A percentile compares a stretch with the other conserved stretches of the same genome.
Conservation (phyloP, 2,888 invertebrate species). For the Calliphora vomitoria region DNA sequence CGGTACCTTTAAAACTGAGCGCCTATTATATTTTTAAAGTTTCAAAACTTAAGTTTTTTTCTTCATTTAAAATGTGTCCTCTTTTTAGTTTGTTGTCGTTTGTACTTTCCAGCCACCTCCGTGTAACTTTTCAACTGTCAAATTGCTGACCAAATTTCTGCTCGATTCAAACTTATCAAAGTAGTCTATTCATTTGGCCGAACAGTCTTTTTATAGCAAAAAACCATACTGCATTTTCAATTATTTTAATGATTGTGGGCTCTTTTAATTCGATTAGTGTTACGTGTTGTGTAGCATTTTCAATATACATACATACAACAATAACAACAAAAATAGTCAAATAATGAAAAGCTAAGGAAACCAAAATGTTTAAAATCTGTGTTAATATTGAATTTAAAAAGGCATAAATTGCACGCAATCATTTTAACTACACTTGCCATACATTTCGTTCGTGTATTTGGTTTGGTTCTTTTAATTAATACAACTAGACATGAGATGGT, state of each 20-base stretch:
- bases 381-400: slow-evolving; percentile 63
- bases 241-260: slow-evolving; percentile 67
- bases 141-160: slow-evolving; percentile 21
- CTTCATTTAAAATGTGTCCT: slow-evolving; percentile 8
- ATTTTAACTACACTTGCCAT: slow-evolving; percentile 29
- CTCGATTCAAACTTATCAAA: slow-evolving; percentile 50
- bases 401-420: slow-evolving; percentile 70
- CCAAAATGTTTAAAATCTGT: slow-evolving; percentile 66
- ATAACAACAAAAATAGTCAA: slow-evolving; percentile 47
- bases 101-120: slow-evolving; percentile 17
- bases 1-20: background rate
- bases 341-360: slow-evolving; percentile 52
- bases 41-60: slow-evolving; percentile 15
- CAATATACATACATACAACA: background rate
- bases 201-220: slow-evolving; percentile 65
- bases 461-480: slow-evolving; percentile 19
- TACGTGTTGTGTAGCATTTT: slow-evolving; percentile 50
- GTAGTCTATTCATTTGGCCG: slow-evolving; percentile 19
- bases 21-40: background rate
- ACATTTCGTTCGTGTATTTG: background rate
- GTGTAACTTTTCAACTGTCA: slow-evolving; percentile 23
- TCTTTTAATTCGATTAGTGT: slow-evolving; percentile 71
- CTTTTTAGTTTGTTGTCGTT: slow-evolving; percentile 36
- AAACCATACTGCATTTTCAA: slow-evolving; percentile 49
- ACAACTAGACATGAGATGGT: background rate